A percentile compares a stretch with the other conserved stretches of the same genome.
Evolutionary conservation across 1,140 invertebrate genomes (phyloP).

Genomic region (Lordiphosa mommai): DNA sequence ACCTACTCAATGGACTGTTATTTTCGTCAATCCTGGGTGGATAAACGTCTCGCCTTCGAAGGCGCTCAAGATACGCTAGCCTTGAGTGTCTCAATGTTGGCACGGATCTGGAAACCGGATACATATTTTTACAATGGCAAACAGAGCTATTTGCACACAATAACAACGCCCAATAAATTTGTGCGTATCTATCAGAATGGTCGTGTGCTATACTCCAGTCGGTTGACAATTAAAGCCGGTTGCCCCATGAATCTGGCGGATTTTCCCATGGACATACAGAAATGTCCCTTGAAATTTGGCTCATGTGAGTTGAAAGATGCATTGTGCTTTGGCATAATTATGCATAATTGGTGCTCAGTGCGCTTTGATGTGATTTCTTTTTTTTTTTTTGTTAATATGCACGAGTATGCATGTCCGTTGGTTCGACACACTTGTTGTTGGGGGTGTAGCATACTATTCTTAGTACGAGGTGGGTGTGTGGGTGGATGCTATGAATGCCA

Average conservation of each 20-base stretch:
- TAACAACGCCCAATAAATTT: slow-evolving; percentile 94
- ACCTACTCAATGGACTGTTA: slow-evolving; percentile 95
- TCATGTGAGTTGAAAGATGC: slow-evolving; percentile 86
- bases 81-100: slow-evolving; percentile 88
- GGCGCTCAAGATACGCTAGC: slow-evolving; percentile 84
- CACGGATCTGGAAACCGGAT: slow-evolving; percentile 93
- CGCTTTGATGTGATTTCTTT: slow-evolving; percentile 58
- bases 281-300: slow-evolving; percentile 91
- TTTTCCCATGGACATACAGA: slow-evolving; percentile 95
- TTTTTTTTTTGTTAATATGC: slow-evolving; percentile 2
- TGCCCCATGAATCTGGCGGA: slow-evolving; percentile 95
- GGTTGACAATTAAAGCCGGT: slow-evolving; percentile 92
- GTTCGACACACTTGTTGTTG: slow-evolving; percentile 63
- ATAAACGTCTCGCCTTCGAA: slow-evolving; percentile 86
- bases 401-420: slow-evolving; percentile 1
- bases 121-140: slow-evolving; percentile 94
- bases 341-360: slow-evolving; percentile 59
- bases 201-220: slow-evolving; percentile 90
- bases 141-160: slow-evolving; percentile 91
- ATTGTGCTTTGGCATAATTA: slow-evolving; percentile 47
- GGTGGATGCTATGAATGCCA: slow-evolving; percentile 27
- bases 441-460: background rate
- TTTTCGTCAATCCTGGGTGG: slow-evolving; percentile 90
- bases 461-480: background rate
- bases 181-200: slow-evolving; percentile 91